Conservation (phyloP, 2,797 vertebrate species). For the Ataeniobius toweri region DNA sequence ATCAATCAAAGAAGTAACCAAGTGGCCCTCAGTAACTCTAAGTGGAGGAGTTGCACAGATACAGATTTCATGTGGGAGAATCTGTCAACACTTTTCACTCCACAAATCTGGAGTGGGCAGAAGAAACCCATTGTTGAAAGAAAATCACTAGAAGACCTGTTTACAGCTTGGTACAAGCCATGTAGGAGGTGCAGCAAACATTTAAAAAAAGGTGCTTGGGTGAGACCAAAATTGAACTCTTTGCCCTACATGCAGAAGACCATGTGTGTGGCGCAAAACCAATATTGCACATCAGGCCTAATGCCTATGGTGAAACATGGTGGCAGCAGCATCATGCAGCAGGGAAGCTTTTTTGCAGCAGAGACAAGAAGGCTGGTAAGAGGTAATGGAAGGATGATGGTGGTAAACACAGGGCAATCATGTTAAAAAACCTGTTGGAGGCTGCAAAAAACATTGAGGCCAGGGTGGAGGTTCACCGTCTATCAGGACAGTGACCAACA, state of each 20-base stretch:
- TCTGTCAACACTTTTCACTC: slow-evolving; percentile 1
- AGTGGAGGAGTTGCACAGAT: neutral
- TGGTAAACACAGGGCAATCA: neutral
- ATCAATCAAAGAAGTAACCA: neutral
- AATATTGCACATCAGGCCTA: too few relatives aligned
- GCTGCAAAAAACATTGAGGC: neutral
- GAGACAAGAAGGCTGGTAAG: neutral
- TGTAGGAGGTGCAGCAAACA: neutral
- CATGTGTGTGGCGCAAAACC: neutral
- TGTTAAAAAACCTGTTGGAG: neutral
- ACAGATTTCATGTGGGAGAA: neutral
- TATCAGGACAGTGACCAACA: too few relatives aligned
- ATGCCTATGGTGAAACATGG: neutral
- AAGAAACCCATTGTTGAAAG: neutral
- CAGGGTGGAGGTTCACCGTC: too few relatives aligned
- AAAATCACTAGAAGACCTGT: neutral
- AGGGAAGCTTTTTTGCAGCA: neutral
- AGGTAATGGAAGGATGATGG: neutral
- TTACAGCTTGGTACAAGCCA: neutral
- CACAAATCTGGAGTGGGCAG: neutral
- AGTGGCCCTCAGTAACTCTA: neutral
- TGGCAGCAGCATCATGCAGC: neutral
- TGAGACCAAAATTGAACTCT: neutral
- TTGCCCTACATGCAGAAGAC: neutral
- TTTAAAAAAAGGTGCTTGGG: neutral